Conservation (phyloP, 1,140 invertebrate species). For the Druon quercuslanigerum region DNA sequence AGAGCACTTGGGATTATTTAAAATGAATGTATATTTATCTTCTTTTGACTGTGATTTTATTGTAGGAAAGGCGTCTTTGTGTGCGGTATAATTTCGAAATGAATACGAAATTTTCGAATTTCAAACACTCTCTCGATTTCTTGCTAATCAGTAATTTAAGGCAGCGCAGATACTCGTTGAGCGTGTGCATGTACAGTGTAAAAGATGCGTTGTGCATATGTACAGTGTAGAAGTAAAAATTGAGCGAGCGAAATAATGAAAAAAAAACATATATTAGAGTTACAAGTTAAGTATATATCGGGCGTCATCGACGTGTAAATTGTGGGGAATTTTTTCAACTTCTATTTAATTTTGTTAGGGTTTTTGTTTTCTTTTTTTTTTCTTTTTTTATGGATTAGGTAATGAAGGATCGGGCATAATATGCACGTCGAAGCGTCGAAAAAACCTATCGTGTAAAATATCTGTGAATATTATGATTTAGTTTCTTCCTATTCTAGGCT, state of each 20-base stretch:
- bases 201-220: conserved; percentile 76
- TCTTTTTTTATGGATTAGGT: conserved; percentile 13
- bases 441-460: conserved; percentile 74
- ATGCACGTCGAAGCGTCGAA: conserved; percentile 62
- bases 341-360: conserved; percentile 23
- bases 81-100: conserved; percentile 9
- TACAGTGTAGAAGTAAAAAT: conserved; percentile 72
- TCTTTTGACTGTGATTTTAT: conserved; percentile 33
- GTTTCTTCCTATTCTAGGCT: conserved; percentile 75
- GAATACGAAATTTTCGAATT: background rate
- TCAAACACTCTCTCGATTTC: conserved; percentile 36
- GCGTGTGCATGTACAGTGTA: conserved; percentile 75
- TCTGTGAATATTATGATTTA: conserved; percentile 77
- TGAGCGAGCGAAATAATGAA: conserved; percentile 59
- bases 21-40: conserved; percentile 38
- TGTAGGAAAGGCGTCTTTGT: conserved; percentile 43
- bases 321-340: conserved; percentile 46
- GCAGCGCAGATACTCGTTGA: conserved; percentile 67
- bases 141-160: conserved; percentile 57
- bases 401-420: conserved; percentile 50
- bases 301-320: conserved; percentile 60
- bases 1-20: conserved; percentile 8
- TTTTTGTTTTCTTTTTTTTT: conserved; percentile 34
- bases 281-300: conserved; percentile 66
- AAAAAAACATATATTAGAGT: conserved; percentile 67